A percentile compares a stretch with the other conserved stretches of the same genome.
Evolutionary conservation across 1,140 invertebrate genomes (phyloP).

Genomic region (Ditylenchus dipsaci): DNA sequence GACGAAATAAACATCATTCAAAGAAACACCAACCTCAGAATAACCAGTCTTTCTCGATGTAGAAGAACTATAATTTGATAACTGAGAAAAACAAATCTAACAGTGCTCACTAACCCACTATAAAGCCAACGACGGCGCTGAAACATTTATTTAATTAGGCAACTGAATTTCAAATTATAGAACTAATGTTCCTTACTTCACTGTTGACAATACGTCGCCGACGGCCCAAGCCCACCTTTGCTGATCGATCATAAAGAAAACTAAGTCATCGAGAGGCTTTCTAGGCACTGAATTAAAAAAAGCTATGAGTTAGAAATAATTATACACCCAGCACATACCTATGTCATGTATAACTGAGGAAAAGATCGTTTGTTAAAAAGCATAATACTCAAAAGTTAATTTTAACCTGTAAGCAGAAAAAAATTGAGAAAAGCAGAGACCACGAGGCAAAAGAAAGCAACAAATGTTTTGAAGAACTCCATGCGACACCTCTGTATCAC

Average conservation of each 20-base stretch:
- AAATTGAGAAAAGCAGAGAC: slow-evolving; percentile 57
- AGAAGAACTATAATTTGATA: slow-evolving; percentile 40
- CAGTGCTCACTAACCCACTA: neutral
- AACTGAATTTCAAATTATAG: slow-evolving; percentile 9
- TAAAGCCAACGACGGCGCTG: slow-evolving; percentile 53
- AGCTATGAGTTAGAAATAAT: neutral
- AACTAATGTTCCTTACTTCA: slow-evolving; percentile 37
- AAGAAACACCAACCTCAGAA: neutral
- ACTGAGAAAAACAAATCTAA: too few relatives aligned
- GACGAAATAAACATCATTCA: too few relatives aligned
- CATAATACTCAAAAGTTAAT: neutral
- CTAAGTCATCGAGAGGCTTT: slow-evolving; percentile 47
- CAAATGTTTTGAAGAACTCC: slow-evolving; percentile 52
- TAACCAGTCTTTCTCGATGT: slow-evolving; percentile 44
- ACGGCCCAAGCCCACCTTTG: slow-evolving; percentile 57
- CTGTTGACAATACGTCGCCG: slow-evolving; percentile 55
- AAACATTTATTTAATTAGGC: slow-evolving; percentile 21
- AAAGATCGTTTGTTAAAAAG: neutral
- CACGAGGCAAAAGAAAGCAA: slow-evolving; percentile 52
- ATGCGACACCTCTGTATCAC: slow-evolving; percentile 30
- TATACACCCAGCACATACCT: neutral
- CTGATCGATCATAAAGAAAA: slow-evolving; percentile 53
- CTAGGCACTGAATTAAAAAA: slow-evolving; percentile 42
- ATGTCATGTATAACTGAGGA: neutral
- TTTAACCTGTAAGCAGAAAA: slow-evolving; percentile 51